These are phyloP conservation scores for Aphidius gifuensis DNA, from an alignment of 1,140 invertebrate species.

Conservation along the genomic window DNA sequence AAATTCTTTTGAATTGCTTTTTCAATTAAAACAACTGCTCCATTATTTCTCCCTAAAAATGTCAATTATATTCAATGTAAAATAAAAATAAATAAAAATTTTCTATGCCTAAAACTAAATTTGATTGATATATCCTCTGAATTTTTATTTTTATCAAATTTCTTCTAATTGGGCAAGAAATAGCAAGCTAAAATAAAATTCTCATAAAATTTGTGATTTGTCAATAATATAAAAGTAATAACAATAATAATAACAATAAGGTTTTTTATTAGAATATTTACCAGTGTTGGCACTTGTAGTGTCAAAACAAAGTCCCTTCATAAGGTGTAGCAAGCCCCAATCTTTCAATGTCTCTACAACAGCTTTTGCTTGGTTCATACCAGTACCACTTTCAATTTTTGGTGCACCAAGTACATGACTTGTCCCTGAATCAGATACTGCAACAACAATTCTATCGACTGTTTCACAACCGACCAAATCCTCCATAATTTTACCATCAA, in stretches of 20 bases:
- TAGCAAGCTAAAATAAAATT: constrained; percentile 4
- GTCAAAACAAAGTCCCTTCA: constrained; percentile 27
- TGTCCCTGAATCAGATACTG: constrained; percentile 29
- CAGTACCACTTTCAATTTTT: constrained; percentile 32
- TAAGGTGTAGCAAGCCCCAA: constrained; percentile 20
- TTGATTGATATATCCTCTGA: no score
- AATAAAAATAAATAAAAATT: no score
- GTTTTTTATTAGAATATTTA: background rate
- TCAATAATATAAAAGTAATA: background rate
- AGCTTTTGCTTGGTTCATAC: constrained; percentile 28
- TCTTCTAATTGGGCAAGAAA: background rate
- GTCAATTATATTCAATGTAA: no score
- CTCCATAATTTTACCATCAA: constrained; percentile 24
- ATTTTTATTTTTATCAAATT: background rate
- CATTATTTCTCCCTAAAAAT: constrained; percentile 22
- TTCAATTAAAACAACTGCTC: constrained; percentile 22
- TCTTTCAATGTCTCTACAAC: constrained; percentile 26
- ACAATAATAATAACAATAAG: constrained; percentile 1
- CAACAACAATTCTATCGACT: constrained; percentile 36
- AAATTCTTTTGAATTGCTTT: constrained; percentile 19
- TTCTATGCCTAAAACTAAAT: no score
- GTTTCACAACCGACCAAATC: constrained; percentile 31
- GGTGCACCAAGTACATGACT: constrained; percentile 35
- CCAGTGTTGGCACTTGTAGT: constrained; percentile 26
- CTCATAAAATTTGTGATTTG: constrained; percentile 10